phyloP scores from a whole-genome alignment of 1,140 invertebrate species.

The Anadara kagoshimensis region DNA sequence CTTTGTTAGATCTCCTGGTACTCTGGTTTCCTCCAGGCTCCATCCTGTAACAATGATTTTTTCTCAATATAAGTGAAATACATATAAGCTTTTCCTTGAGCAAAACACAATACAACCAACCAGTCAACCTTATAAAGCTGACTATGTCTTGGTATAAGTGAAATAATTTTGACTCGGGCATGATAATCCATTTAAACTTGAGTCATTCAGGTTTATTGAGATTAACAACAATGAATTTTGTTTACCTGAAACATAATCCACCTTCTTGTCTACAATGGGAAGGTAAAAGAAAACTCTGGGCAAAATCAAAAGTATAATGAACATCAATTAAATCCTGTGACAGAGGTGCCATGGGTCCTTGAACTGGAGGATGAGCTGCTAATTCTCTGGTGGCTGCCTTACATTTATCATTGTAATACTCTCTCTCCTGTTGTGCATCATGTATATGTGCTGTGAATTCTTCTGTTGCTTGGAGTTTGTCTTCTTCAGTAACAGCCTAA shows the following conservation, averaged over 20 bases:
- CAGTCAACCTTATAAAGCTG: too few species aligned
- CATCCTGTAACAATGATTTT: too few species aligned
- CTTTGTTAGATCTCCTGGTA: too few species aligned
- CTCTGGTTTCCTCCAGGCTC: too few species aligned
- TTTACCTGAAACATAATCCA: constrained; percentile 2
- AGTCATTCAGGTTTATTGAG: too few species aligned
- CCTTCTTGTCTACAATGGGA: constrained; percentile 16
- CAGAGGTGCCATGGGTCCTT: not conserved
- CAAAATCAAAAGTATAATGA: constrained; percentile 18
- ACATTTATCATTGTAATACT: not conserved
- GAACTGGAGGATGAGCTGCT: not conserved
- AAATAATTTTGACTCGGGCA: not conserved
- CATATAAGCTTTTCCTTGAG: too few species aligned
- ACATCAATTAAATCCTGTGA: not conserved
- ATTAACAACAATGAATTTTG: too few species aligned
- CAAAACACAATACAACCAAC: too few species aligned
- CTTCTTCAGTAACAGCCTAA: not conserved
- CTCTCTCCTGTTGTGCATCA: constrained; percentile 1
- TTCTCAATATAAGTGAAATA: too few species aligned
- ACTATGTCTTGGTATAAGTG: too few species aligned
- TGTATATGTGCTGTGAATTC: not conserved
- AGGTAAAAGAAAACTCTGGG: constrained; percentile 2
- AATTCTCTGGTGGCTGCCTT: not conserved
- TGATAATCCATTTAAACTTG: constrained; percentile 1
- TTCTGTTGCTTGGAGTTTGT: constrained; percentile 3